These are phyloP conservation scores for Gyrodactylus bullatarudis DNA, from an alignment of 1,140 invertebrate species.

Conservation along the genomic window DNA sequence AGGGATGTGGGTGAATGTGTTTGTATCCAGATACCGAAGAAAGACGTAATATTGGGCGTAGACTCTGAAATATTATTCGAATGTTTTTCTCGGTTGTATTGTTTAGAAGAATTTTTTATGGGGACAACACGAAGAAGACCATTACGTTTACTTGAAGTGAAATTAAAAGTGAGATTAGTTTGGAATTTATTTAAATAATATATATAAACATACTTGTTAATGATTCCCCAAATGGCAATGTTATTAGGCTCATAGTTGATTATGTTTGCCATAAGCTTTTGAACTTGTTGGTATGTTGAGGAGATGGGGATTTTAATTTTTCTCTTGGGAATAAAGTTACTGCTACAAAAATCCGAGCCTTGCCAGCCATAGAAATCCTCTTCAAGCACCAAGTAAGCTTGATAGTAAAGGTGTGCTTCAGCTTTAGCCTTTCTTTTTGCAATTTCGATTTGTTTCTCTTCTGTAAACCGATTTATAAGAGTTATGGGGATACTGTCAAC, in stretches of 20 bases:
- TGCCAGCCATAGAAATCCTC: slow-evolving; percentile 7
- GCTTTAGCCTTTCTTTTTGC: slow-evolving; percentile 1
- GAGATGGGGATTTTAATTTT: background rate
- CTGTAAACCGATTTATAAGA: background rate
- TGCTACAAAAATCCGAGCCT: background rate
- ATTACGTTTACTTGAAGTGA: background rate
- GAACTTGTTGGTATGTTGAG: background rate
- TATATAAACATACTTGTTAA: background rate
- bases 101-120: background rate
- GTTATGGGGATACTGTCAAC: background rate
- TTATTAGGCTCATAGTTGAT: background rate
- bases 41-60: background rate
- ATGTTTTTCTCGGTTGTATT: background rate
- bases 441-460: slow-evolving; percentile 4
- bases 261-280: background rate
- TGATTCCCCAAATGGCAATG: background rate
- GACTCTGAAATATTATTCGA: background rate
- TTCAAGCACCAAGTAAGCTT: background rate
- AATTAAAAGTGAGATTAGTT: background rate
- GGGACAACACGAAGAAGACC: background rate
- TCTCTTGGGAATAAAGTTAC: background rate
- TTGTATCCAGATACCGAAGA: background rate
- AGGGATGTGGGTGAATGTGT: background rate
- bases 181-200: background rate
- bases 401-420: slow-evolving; percentile 1